Percentiles rank a stretch among this genome's conserved stretches.
Conservation (phyloP, 2,888 invertebrate genomes). For the Caenorhabditis virilis region DNA sequence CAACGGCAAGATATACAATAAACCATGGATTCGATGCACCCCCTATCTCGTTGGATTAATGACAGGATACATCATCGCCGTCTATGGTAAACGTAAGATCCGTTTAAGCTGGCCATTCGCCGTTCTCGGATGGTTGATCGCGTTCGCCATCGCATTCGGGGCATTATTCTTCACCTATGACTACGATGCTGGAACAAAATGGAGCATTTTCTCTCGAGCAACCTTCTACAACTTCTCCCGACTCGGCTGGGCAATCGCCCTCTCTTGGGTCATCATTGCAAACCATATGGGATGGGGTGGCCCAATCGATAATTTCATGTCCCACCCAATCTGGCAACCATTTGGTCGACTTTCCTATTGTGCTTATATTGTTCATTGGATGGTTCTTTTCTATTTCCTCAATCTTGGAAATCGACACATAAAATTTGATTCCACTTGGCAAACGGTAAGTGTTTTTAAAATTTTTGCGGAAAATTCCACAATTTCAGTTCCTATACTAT, state of each 20-base stretch:
- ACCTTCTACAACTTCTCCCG: slow-evolving; percentile 55
- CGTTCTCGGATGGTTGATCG: slow-evolving; percentile 15
- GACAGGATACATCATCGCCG: slow-evolving; percentile 68
- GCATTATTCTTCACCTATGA: slow-evolving; percentile 28
- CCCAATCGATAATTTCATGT: slow-evolving; percentile 78
- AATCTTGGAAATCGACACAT: slow-evolving; percentile 24
- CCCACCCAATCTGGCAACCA: slow-evolving; percentile 82
- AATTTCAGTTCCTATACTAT: background rate
- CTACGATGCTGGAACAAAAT: slow-evolving; percentile 27
- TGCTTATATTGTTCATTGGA: slow-evolving; percentile 77
- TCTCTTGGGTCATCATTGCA: slow-evolving; percentile 71
- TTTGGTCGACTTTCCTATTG: slow-evolving; percentile 88
- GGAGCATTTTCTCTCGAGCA: slow-evolving; percentile 31
- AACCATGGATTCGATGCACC: slow-evolving; percentile 69
- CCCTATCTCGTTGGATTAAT: slow-evolving; percentile 69
- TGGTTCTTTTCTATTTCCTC: slow-evolving; percentile 29
- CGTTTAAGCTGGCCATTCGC: slow-evolving; percentile 14
- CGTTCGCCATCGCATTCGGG: slow-evolving; percentile 17
- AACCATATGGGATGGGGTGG: slow-evolving; percentile 70
- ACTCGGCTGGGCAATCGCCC: slow-evolving; percentile 69
- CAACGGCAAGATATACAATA: slow-evolving; percentile 59
- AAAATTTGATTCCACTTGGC: slow-evolving; percentile 29
- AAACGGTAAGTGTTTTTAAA: slow-evolving; percentile 21
- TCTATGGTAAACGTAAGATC: slow-evolving; percentile 17
- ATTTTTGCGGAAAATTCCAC: slow-evolving; percentile 5